These are phyloP conservation scores for Corythornis madagascariensis DNA, from an alignment of 2,113 vertebrate genomes.

Conservation along the genomic window DNA sequence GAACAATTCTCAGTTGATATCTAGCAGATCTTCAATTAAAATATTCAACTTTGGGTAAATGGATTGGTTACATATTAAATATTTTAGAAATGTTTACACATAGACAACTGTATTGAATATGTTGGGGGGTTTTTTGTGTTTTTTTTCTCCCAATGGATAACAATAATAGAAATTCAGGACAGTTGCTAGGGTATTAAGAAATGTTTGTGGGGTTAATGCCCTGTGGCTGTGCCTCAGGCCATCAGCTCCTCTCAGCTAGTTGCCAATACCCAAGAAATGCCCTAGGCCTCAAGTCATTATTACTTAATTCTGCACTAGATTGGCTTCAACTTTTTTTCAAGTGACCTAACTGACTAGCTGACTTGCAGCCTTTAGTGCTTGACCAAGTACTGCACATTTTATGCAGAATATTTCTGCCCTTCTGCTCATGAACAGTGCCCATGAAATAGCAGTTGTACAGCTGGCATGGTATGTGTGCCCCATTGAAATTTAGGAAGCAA, in stretches of 20 bases:
- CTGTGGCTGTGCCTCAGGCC: conserved; percentile 55
- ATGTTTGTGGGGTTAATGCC: conserved; percentile 30
- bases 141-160: background rate
- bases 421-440: background rate
- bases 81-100: background rate
- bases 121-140: background rate
- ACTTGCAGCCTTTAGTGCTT: background rate
- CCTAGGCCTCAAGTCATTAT: background rate
- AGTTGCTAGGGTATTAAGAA: background rate
- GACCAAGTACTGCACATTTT: background rate
- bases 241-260: background rate
- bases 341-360: background rate
- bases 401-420: background rate
- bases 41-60: background rate
- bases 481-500: background rate
- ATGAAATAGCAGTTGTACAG: background rate
- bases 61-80: accelerated
- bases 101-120: background rate
- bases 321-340: background rate
- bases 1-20: background rate
- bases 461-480: background rate
- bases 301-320: conserved; percentile 34
- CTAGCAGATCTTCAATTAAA: background rate
- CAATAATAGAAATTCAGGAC: background rate
- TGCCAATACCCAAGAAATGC: conserved; percentile 34